phyloP scores from a whole-genome alignment of 1,140 invertebrate genomes.

The Drosophila ercepeae region DNA sequence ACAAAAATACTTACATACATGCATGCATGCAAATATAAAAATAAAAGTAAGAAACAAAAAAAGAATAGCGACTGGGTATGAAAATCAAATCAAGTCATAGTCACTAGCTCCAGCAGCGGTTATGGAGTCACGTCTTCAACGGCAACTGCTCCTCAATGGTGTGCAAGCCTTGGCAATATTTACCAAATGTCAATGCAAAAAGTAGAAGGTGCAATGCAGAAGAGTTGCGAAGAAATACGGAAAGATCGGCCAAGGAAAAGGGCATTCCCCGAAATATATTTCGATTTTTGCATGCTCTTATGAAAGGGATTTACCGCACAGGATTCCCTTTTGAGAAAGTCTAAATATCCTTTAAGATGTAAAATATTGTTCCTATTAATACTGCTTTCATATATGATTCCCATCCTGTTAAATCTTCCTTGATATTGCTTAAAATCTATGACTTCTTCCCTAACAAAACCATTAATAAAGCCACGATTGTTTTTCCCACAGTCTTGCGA shows the following conservation, averaged over 20 bases:
- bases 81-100: slow-evolving; percentile 81
- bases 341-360: too few species aligned
- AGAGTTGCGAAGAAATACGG: slow-evolving; percentile 47
- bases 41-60: background rate
- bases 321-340: background rate
- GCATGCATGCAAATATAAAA: background rate
- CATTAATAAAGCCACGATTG: too few species aligned
- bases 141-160: slow-evolving; percentile 52
- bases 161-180: slow-evolving; percentile 67
- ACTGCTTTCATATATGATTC: too few species aligned
- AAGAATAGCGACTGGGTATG: slow-evolving; percentile 48
- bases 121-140: slow-evolving; percentile 56
- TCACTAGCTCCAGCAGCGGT: slow-evolving; percentile 36
- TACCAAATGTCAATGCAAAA: slow-evolving; percentile 81
- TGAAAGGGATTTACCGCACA: too few species aligned
- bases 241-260: slow-evolving; percentile 34
- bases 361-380: too few species aligned
- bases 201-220: slow-evolving; percentile 60
- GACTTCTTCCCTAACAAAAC: too few species aligned
- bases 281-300: slow-evolving; percentile 47
- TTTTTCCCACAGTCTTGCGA: slow-evolving; percentile 12
- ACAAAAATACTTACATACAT: background rate
- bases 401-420: too few species aligned
- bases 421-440: too few species aligned
- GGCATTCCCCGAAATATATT: background rate